Base-by-base conservation (phyloP, 2,113 vertebrate species). In the Triplophysa rosa region DNA sequence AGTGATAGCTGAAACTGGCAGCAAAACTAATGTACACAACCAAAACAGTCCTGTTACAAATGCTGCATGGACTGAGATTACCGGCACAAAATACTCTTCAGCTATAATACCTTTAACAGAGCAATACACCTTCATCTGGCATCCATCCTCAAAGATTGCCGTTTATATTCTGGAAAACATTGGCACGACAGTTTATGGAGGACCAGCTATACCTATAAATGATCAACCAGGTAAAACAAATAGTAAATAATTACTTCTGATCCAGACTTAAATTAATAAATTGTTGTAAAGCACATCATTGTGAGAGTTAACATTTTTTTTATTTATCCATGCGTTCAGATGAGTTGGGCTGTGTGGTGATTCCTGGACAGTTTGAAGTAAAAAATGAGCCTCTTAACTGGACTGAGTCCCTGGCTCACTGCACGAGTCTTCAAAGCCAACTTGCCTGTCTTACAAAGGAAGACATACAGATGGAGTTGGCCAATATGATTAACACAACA, bases 1-100 rank as follows among this genome's bases (percentile, higher is more conserved):
- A 13, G 66, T 94, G 1, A 47, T 93, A 14, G 86, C 82, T 7
- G 65, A 70, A 24, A 83, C 80, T 0, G 4, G 40, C 0, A 0
- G 26, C 21, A 85, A 2, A 0, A 14, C 16, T 0, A 62, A 83
- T 0, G 17, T 91, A 52, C 59, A 10, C 0, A 2, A 84, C 0
- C 56, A 0, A 7, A 10, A 2, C 6, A 17, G 67, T 4, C 0
- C 2, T 1, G 3, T 52, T 16, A 4, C 13, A 52, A 16, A 1
- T 0, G 4, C 59, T 47, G 0, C 3, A 2, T 75, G 72, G 72
- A 64, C 59, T 33, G 40, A 4, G 47, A 49, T 75, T 26, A 9
- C 17, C 8, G 72, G 59, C 40, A 75, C 72, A 64, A 63, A 26
- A 2, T 75, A 64, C 59, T 75, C 72, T 47, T 49, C 58, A 0